phyloP scores from a whole-genome alignment of 2,797 vertebrate genomes.

The Gadopsis bispinosus region DNA sequence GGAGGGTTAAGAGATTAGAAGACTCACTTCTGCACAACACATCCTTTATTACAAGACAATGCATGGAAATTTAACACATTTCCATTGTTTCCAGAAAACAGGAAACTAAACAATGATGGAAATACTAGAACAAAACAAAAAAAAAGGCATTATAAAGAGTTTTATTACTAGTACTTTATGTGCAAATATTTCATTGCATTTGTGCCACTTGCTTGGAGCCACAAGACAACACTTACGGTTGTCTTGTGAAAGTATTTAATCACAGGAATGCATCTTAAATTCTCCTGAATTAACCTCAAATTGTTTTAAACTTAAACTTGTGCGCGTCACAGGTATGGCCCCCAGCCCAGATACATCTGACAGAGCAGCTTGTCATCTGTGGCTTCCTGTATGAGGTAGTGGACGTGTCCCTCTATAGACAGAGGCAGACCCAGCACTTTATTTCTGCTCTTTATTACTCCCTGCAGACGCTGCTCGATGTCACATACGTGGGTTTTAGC shows the following conservation, averaged over 20 bases:
- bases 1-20: constrained; percentile 73
- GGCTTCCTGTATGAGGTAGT: constrained; percentile 98
- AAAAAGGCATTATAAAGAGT: background rate
- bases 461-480: constrained; percentile 96
- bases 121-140: constrained; percentile 3
- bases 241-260: background rate
- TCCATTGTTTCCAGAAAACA: constrained; percentile 45
- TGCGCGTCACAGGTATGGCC: constrained; percentile 91
- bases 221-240: background rate
- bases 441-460: constrained; percentile 96
- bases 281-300: background rate
- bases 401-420: constrained; percentile 98
- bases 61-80: constrained; percentile 24
- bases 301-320: background rate
- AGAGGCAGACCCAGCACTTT: constrained; percentile 95
- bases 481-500: constrained; percentile 98
- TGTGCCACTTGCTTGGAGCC: background rate
- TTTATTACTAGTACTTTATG: constrained; percentile 1
- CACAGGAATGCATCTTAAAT: background rate
- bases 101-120: constrained; percentile 27
- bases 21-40: constrained; percentile 41
- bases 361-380: constrained; percentile 95
- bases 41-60: constrained; percentile 64
- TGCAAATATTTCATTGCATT: constrained; percentile 1
- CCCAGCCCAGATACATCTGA: constrained; percentile 99